Evolutionary conservation across 2,113 vertebrate species (phyloP), one percentile per base, ranked within the genome.

Genomic region (Xenopus laevis): DNA sequence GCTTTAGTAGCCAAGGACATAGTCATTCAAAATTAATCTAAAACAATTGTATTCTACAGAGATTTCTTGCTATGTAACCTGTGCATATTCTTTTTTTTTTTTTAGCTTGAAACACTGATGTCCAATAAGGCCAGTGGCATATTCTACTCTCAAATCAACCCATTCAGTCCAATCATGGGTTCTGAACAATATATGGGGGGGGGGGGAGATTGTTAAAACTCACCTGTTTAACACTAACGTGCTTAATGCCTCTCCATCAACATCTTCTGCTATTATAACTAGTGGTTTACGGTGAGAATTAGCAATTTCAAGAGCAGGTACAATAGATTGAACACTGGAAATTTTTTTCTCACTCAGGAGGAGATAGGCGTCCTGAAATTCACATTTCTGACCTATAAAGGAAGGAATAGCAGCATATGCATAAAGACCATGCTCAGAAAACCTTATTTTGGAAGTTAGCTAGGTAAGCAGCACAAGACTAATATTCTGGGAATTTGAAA

Each of bases 221-320:
- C 60, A 91, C 97, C 97, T 95, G 88, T 99, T 99, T 72, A 99
- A 92, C 50, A 99, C 97, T 1, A 99, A 82, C 11, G 97, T 99
- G 85, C 97, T 99, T 33, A 99, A 92, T 2, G 97, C 97, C 81
- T 99, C 97, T 78, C 97, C 96, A 58, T 99, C 97, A 81, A 99
- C 96, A 78, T 99, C 97, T 83, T 99, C 97, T 10, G 97, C 97
- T 75, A 98, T 88, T 27, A 98, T 98, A 44, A 99, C 94, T 88
- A 99, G 87, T 4, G 97, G 97, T 79, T 98, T 98, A 62, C 97
- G 94, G 79, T 98, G 93, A 85, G 95, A 89, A 84, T 98, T 99
- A 80, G 97, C 95, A 71, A 98, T 89, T 86, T 99, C 97, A 83
- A 99, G 92, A 71, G 97, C 97, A 1, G 97, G 97, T 17, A 99